A percentile compares a stretch with the other conserved stretches of the same genome.
phyloP scores from a whole-genome alignment of 2,797 vertebrate species.

The Sciurus carolinensis region DNA sequence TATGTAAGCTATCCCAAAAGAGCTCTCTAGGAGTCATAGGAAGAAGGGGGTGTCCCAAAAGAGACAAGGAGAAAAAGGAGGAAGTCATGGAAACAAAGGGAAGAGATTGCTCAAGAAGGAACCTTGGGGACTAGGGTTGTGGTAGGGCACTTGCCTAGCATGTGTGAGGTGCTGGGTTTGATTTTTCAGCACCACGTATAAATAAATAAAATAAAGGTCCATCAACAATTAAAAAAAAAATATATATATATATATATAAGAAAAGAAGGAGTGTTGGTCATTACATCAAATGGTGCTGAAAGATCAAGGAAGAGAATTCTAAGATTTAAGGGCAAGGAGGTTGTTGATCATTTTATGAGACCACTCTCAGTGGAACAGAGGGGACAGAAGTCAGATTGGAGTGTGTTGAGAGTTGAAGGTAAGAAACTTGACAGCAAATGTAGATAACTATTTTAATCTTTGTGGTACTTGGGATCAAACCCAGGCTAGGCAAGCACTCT shows the following conservation, averaged over 20 bases:
- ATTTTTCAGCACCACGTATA: no score
- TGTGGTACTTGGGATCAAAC: no score
- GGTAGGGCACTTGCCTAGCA: no score
- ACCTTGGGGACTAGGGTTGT: no score
- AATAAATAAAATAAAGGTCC: no score
- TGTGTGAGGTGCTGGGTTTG: no score
- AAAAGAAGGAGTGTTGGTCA: not conserved
- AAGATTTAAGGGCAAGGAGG: not conserved
- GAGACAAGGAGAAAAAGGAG: not conserved
- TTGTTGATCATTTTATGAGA: not conserved
- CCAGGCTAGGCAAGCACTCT: not conserved
- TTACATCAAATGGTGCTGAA: not conserved
- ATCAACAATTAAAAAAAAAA: no score
- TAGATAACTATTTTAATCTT: no score
- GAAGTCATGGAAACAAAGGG: not conserved
- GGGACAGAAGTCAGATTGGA: not conserved
- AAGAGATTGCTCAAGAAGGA: not conserved
- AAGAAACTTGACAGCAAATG: not conserved
- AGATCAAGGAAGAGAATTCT: not conserved
- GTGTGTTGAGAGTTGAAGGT: not conserved
- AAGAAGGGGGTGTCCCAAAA: not conserved
- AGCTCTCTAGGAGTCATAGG: not conserved
- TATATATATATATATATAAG: no score
- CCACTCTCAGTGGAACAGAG: not conserved
- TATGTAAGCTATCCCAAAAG: not conserved